A percentile compares a stretch with the other conserved stretches of the same genome.
Evolutionary conservation across 2,888 invertebrate species (phyloP).

Genomic region (Parnassius smintheus): DNA sequence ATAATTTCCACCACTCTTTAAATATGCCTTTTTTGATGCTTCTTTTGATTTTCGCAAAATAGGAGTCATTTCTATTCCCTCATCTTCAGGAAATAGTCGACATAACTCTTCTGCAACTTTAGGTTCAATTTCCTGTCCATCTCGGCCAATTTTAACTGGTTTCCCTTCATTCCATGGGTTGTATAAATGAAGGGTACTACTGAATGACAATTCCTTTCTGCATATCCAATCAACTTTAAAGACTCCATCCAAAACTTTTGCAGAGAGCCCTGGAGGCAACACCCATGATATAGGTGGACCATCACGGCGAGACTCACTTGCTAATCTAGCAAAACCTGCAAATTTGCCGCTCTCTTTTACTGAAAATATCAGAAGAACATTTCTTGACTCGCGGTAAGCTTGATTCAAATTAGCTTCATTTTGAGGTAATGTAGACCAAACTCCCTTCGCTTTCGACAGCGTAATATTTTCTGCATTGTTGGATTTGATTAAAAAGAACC

Average conservation of each 20-base stretch:
- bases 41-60: slow-evolving; percentile 93
- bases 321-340: slow-evolving; percentile 95
- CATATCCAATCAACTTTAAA: slow-evolving; percentile 99
- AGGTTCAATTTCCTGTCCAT: slow-evolving; percentile 99
- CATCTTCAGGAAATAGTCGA: slow-evolving; percentile 95
- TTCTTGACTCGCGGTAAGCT: slow-evolving; percentile 95
- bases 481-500: slow-evolving; percentile 98
- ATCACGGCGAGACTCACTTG: slow-evolving; percentile 93
- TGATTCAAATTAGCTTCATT: slow-evolving; percentile 98
- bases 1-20: slow-evolving; percentile 77
- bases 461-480: slow-evolving; percentile 98
- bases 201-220: slow-evolving; percentile 95
- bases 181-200: slow-evolving; percentile 94
- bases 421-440: slow-evolving; percentile 98
- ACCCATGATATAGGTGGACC: slow-evolving; percentile 96
- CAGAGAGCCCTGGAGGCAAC: slow-evolving; percentile 94
- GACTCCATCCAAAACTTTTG: slow-evolving; percentile 96
- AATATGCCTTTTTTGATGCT: slow-evolving; percentile 84
- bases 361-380: slow-evolving; percentile 97
- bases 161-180: slow-evolving; percentile 99
- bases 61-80: slow-evolving; percentile 93
- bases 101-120: slow-evolving; percentile 97
- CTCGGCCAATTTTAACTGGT: slow-evolving; percentile 99
- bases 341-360: slow-evolving; percentile 99
- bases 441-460: slow-evolving; percentile 95